Conservation (phyloP, 2,888 invertebrate species). For the Tinea pellionella region DNA sequence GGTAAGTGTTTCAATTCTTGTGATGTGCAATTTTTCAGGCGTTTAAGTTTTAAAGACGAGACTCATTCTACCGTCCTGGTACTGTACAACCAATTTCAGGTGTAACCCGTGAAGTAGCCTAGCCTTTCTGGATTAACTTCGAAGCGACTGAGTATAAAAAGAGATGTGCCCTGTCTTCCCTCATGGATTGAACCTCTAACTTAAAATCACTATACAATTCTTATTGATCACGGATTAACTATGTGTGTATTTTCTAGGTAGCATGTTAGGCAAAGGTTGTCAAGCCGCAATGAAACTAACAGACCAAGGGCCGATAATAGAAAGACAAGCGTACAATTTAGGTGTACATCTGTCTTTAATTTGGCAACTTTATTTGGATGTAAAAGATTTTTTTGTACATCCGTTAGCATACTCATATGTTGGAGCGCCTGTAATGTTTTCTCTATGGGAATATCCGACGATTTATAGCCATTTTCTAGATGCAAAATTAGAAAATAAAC, state of each 20-base stretch:
- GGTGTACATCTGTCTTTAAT: conserved; percentile 52
- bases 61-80: no score
- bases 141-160: no score
- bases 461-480: conserved; percentile 45
- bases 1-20: no score
- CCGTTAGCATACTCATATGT: conserved; percentile 52
- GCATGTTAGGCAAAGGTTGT: conserved; percentile 55
- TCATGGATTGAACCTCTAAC: no score
- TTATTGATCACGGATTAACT: no score
- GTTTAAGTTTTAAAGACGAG: no score
- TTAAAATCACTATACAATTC: no score
- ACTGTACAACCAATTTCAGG: no score
- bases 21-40: no score
- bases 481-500: conserved; percentile 36
- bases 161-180: no score
- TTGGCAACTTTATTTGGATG: conserved; percentile 57
- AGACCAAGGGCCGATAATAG: conserved; percentile 32
- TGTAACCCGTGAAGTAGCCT: no score
- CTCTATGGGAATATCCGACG: conserved; percentile 55
- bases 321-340: conserved; percentile 44
- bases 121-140: no score
- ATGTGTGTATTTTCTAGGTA: conserved; percentile 42
- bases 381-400: conserved; percentile 55
- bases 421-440: conserved; percentile 46
- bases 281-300: conserved; percentile 56